Conservation (phyloP, 1,140 invertebrate genomes). For the Antheraea mylitta region DNA sequence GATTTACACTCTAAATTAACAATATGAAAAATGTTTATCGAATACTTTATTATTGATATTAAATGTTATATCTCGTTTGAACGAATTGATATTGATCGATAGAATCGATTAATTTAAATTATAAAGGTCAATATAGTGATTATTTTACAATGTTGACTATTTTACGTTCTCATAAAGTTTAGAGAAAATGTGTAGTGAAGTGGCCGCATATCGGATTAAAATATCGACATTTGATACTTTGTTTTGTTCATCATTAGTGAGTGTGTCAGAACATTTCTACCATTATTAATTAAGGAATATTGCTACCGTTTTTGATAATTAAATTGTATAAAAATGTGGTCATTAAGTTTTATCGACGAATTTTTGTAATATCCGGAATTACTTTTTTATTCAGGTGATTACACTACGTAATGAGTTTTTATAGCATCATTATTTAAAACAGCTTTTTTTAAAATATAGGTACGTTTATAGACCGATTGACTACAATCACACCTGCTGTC, state of each 20-base stretch:
- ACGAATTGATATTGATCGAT: too few species aligned
- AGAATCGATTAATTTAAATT: too few species aligned
- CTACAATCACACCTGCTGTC: too few species aligned
- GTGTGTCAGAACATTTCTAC: background rate
- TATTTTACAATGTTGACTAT: constrained; percentile 21
- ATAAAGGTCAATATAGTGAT: constrained; percentile 12
- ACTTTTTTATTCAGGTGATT: too few species aligned
- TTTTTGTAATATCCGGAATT: background rate
- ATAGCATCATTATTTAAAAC: too few species aligned
- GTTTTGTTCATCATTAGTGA: background rate
- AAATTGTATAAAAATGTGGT: background rate
- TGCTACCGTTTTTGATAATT: background rate
- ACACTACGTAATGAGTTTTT: too few species aligned
- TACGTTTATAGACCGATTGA: too few species aligned
- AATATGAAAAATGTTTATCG: too few species aligned
- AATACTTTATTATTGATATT: too few species aligned
- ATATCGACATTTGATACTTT: background rate
- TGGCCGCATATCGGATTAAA: background rate
- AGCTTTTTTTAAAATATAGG: too few species aligned
- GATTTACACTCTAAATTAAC: too few species aligned
- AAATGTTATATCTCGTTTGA: too few species aligned
- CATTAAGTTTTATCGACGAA: background rate
- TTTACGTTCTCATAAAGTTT: background rate
- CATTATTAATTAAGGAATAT: background rate
- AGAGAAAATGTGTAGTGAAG: background rate